A percentile compares a stretch with the other conserved stretches of the same genome.
phyloP scores from a whole-genome alignment of 2,888 invertebrate species.

The Pinctada fucata region DNA sequence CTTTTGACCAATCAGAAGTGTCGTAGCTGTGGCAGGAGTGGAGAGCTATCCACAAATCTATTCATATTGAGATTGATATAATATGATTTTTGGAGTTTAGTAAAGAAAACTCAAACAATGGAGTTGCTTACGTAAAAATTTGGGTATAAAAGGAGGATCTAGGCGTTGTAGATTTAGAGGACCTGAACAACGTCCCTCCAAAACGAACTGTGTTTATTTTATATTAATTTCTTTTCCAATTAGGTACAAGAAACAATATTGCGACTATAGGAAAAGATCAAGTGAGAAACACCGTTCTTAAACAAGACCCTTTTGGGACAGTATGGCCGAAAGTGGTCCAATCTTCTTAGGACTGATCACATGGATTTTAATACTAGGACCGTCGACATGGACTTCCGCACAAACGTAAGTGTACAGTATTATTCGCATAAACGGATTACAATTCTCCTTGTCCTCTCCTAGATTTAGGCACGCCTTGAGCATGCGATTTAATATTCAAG shows the following conservation, averaged over 20 bases:
- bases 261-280: neutral
- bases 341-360: neutral
- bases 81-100: neutral
- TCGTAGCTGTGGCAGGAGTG: neutral
- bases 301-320: neutral
- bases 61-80: neutral
- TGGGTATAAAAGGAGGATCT: conserved; percentile 24
- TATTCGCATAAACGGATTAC: neutral
- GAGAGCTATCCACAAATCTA: neutral
- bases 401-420: neutral
- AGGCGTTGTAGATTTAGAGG: conserved; percentile 14
- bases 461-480: neutral
- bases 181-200: conserved; percentile 27
- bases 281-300: neutral
- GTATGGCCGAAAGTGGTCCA: neutral
- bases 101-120: conserved; percentile 3
- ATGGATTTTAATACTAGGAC: neutral
- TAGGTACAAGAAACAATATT: neutral
- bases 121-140: neutral
- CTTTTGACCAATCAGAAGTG: neutral
- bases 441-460: neutral
- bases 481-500: neutral
- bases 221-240: neutral
- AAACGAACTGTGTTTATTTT: neutral
- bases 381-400: neutral